Evolutionary conservation across 2,113 vertebrate genomes (phyloP), one percentile per base, ranked within the genome.

Genomic region (Festucalex cinctus): DNA sequence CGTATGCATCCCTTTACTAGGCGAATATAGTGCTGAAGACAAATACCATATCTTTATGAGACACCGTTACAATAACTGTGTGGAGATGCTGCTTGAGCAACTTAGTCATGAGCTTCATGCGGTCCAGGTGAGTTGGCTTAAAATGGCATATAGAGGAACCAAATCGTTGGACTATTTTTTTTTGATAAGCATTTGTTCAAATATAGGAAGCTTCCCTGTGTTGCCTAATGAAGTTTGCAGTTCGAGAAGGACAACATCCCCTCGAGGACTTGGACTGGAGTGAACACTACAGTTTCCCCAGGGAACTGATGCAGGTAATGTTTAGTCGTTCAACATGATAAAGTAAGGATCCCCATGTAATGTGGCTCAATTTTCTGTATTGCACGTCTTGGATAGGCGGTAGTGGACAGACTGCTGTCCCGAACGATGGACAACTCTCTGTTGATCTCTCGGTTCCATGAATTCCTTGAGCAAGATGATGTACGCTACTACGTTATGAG

Each of bases 1-100:
- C 20, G 2, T 22, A 62, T 17, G 1, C 48, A 49, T n/a, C 48
- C 58, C 0, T 20, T 48, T 73, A 0, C 64, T 76, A 96, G 95
- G 79, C 5, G 62, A 0, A 1, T 48, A 5, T 58, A 88, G 88
- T 43, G 93, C 94, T 0, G 83, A 91, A 5, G 89, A 93, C 0
- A 98, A 95, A 57, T 98, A 97, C 76, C 88, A 63, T 54, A 85
- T 95, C 0, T 99, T 96, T 91, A 94, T 98, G 92, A 86, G 95
- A 41, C 93, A 98, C 66, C 93, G 96, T 3, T 99, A 98, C 79
- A 85, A 83, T 16, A 93, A 91, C 66, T 96, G 95, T 54, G 87
- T 94, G 75, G 82, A 74, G 28, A 80, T 87, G 37, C 68, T 98
- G 66, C 82, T 84, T 0, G 94, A 96, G 39, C 93, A 94, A 58